Percentiles rank a stretch among this genome's conserved stretches.
phyloP scores from a whole-genome alignment of 2,113 vertebrate genomes.

The Lepisosteus osseus region DNA sequence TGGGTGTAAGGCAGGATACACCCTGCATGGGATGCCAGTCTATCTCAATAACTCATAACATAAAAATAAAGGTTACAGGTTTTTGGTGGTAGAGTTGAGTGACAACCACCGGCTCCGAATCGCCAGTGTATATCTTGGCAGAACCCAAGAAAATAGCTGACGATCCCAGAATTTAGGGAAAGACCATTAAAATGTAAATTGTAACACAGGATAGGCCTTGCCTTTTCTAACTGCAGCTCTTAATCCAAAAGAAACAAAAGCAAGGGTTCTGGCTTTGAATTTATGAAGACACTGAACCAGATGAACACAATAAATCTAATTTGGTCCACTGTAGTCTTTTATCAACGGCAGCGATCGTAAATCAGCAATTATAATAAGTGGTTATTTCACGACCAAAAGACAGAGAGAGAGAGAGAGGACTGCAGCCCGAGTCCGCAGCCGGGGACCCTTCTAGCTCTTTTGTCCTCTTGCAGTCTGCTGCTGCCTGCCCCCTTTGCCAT shows the following conservation, averaged over 20 bases:
- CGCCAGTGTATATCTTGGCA: no score
- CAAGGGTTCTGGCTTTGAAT: background rate
- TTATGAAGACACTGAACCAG: slow-evolving; percentile 16
- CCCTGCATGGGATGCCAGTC: no score
- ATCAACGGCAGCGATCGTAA: slow-evolving; percentile 17
- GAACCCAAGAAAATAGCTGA: no score
- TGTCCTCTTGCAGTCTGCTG: background rate
- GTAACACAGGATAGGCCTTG: background rate
- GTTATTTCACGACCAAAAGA: background rate
- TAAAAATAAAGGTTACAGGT: no score
- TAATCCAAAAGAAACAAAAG: background rate
- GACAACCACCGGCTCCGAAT: no score
- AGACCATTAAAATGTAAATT: background rate
- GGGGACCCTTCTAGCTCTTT: background rate
- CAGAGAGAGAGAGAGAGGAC: background rate
- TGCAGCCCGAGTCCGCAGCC: background rate
- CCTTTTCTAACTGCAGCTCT: slow-evolving; percentile 15
- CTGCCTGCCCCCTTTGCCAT: background rate
- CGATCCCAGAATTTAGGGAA: background rate
- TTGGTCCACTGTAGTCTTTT: slow-evolving; percentile 25
- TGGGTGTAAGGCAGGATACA: no score
- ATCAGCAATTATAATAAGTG: slow-evolving; percentile 26
- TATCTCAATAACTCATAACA: no score
- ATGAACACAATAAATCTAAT: slow-evolving; percentile 13
- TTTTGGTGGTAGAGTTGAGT: no score